Base-by-base conservation (phyloP, 2,888 invertebrate species). In the Junonia oenone region DNA sequence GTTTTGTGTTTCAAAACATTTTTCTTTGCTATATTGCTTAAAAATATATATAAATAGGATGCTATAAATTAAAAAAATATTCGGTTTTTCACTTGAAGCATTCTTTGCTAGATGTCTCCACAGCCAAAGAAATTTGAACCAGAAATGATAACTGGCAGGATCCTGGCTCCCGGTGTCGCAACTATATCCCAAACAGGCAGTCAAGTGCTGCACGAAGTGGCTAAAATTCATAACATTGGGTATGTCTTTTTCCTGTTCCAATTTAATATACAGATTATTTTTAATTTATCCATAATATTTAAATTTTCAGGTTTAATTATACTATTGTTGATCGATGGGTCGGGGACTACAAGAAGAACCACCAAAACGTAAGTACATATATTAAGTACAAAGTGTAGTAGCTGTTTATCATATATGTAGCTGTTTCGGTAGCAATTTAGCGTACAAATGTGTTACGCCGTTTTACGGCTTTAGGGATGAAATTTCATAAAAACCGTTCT, bases 151-250 rank as follows among this genome's bases (percentile, higher is more conserved):
- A 56, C 65, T 1, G 68, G 68, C 1, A 15, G 55, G 2, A 35
- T 43, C 1, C 52, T 69, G 1, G 61, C 68, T 0, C 64, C 69
- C 0, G 75, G 72, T 0, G 66, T 78, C 0, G 63, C 75, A 0
- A 48, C 56, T 1, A 56, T 83, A 29, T 76, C 70, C 0, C 73
- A 71, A 31, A 71, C 67, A 0, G 31, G 72, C 0, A 58, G 65
- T 0, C 66, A 69, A 2, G 31, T 75, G 2, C 15, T 85, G 0
- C 56, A 65, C 15, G 69, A 68, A 2, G 47, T 81, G 0, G 72
- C 77, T 11, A 72, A 75, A 54, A 60, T 76, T 17, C 84, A 84
- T 56, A 83, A 82, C 40, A 63, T 83, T 13, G 76, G 70, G 83
- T 83, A 26, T 1, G 9, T 13, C 6, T 4, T 37, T 13, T 13